phyloP scores from a whole-genome alignment of 1,140 invertebrate genomes.

The Drosophila arizonae region DNA sequence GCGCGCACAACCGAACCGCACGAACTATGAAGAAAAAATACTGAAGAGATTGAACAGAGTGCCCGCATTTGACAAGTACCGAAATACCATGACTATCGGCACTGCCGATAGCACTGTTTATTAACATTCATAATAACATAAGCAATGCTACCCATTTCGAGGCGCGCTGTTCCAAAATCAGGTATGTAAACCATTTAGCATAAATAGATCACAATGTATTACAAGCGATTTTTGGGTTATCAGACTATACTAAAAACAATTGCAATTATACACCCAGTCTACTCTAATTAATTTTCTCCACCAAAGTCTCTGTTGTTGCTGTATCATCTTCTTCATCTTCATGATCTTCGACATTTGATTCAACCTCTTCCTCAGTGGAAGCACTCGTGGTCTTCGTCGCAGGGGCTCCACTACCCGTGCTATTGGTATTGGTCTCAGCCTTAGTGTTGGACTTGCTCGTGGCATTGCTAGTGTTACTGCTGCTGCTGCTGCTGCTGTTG shows the following conservation, averaged over 20 bases:
- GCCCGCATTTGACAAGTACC: slow-evolving; percentile 1
- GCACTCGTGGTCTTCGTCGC: neutral
- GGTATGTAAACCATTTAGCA: neutral
- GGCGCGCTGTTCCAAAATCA: neutral
- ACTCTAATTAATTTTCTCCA: slow-evolving; percentile 23
- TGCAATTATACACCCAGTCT: neutral
- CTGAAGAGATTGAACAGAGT: neutral
- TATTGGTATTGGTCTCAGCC: neutral
- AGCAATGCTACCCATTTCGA: neutral
- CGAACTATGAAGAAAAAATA: slow-evolving; percentile 29
- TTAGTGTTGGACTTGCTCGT: neutral
- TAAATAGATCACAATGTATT: neutral
- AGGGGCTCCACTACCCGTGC: neutral
- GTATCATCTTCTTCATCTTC: slow-evolving; percentile 10
- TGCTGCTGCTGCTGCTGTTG: neutral
- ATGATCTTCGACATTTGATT: neutral
- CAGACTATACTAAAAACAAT: slow-evolving; percentile 19
- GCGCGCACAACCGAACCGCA: slow-evolving; percentile 39
- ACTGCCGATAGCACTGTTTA: neutral
- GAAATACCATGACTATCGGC: neutral
- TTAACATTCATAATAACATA: neutral
- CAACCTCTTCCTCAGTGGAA: neutral
- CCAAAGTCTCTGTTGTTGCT: neutral
- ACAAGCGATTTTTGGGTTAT: slow-evolving; percentile 12
- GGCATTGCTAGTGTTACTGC: neutral